phyloP scores from a whole-genome alignment of 2,113 vertebrate genomes.

The Elephantulus edwardii region DNA sequence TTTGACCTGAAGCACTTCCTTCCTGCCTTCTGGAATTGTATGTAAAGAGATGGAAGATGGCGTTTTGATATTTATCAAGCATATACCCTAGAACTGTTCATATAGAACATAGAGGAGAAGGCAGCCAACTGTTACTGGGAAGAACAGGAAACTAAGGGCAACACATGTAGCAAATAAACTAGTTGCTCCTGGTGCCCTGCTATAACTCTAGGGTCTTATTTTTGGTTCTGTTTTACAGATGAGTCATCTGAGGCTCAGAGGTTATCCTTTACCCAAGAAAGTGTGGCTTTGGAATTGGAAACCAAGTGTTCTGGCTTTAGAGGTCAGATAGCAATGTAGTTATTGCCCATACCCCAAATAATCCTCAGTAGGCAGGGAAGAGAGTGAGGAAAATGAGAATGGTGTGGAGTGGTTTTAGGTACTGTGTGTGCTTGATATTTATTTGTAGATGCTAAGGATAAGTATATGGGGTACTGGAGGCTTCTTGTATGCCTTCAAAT shows the following conservation, averaged over 20 bases:
- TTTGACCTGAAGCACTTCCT: background rate
- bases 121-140: background rate
- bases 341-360: background rate
- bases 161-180: background rate
- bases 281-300: background rate
- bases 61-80: too few species aligned
- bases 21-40: too few species aligned
- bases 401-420: too few species aligned
- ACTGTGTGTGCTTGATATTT: too few species aligned
- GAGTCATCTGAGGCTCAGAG: background rate
- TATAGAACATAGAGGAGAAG: background rate
- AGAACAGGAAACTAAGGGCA: background rate
- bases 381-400: background rate
- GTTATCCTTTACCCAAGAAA: background rate
- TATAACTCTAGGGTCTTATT: background rate
- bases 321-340: too few species aligned
- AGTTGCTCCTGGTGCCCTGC: background rate
- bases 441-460: too few species aligned
- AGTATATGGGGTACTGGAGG: too few species aligned
- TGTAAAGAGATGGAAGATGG: too few species aligned
- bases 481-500: too few species aligned
- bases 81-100: background rate
- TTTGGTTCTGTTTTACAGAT: background rate
- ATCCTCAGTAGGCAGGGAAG: background rate
- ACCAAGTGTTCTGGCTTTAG: background rate